Percentiles rank a stretch among this genome's conserved stretches.
These are phyloP conservation scores for Phymatocera aterrima DNA, from an alignment of 2,888 invertebrate genomes.

Conservation along the genomic window DNA sequence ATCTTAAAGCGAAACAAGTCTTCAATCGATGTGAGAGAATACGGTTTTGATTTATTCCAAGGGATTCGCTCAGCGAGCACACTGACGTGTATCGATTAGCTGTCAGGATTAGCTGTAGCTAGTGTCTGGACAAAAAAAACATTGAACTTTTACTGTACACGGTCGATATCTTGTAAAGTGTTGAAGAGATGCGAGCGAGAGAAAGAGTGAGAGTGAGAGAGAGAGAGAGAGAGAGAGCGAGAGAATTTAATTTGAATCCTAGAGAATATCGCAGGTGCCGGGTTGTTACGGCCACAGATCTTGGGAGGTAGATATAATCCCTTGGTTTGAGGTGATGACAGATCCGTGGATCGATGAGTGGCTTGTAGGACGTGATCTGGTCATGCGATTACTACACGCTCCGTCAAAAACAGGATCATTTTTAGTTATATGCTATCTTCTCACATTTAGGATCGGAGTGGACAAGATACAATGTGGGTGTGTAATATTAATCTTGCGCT, in stretches of 20 bases:
- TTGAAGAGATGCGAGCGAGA: no score
- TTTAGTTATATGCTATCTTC: no score
- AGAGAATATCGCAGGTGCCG: slow-evolving; percentile 42
- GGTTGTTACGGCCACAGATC: slow-evolving; percentile 27
- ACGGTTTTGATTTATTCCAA: neutral
- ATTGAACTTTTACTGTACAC: slow-evolving; percentile 38
- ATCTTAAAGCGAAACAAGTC: neutral
- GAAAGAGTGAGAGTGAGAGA: no score
- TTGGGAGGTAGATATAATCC: slow-evolving; percentile 45
- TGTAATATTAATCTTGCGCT: no score
- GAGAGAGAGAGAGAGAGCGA: slow-evolving; percentile 15
- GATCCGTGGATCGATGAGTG: slow-evolving; percentile 45
- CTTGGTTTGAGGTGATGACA: slow-evolving; percentile 39
- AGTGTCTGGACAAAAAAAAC: no score
- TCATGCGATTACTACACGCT: slow-evolving; percentile 19
- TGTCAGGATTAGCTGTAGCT: neutral
- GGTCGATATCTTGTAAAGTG: no score
- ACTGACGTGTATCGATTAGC: neutral
- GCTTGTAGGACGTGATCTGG: slow-evolving; percentile 43
- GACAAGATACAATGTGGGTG: no score
- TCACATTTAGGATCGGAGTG: neutral
- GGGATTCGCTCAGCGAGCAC: neutral
- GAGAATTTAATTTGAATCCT: slow-evolving; percentile 44
- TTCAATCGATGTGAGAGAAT: neutral
- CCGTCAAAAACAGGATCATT: slow-evolving; percentile 10